Evolutionary conservation across 2,888 invertebrate genomes (phyloP).

Genomic region (Drosophila heteroneura): DNA sequence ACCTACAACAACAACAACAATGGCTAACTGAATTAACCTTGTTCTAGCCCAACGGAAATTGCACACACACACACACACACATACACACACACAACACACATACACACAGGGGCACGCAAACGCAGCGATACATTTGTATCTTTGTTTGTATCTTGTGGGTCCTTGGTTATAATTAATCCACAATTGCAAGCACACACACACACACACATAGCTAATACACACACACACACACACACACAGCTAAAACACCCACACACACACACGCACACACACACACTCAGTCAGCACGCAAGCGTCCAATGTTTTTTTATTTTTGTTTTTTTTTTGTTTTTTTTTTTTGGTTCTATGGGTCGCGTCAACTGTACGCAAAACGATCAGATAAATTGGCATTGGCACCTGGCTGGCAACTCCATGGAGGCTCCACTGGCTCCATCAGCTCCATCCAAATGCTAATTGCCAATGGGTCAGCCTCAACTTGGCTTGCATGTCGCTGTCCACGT

Average conservation of each 20-base stretch:
- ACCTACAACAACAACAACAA: constrained; percentile 38
- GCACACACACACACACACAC: constrained; percentile 50
- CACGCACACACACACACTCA: constrained; percentile 7
- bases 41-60: constrained; percentile 74
- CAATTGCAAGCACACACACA: constrained; percentile 68
- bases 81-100: constrained; percentile 42
- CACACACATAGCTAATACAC: constrained; percentile 14
- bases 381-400: constrained; percentile 64
- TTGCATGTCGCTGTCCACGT: constrained; percentile 63
- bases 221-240: constrained; percentile 16
- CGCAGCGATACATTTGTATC: constrained; percentile 66
- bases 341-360: constrained; percentile 46
- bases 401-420: constrained; percentile 21
- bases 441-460: constrained; percentile 76
- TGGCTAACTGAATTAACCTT: constrained; percentile 79
- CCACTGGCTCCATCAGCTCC: constrained; percentile 39
- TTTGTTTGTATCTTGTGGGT: constrained; percentile 75
- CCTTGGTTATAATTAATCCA: constrained; percentile 80
- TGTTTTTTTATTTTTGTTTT: constrained; percentile 14
- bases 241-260: constrained; percentile 19
- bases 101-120: constrained; percentile 21
- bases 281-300: constrained; percentile 63
- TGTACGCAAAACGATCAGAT: constrained; percentile 62
- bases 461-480: constrained; percentile 69
- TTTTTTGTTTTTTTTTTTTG: background rate